A percentile compares a stretch with the other conserved stretches of the same genome.
These are phyloP conservation scores for Nesometra sesokonis DNA, from an alignment of 35 echinoderm and acorn worm genomes.

Conservation along the genomic window DNA sequence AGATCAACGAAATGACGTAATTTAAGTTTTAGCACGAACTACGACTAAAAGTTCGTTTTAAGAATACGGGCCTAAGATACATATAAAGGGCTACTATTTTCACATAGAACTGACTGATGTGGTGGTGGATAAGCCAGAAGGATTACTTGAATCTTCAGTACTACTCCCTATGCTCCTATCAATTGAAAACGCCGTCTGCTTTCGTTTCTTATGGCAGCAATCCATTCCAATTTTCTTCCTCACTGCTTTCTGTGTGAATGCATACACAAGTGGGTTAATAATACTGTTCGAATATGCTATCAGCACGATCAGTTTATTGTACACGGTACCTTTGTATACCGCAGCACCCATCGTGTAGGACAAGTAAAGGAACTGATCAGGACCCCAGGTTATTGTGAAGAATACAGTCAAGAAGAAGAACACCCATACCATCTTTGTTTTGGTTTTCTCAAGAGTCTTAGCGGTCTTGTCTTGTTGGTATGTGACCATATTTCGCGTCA, in stretches of 20 bases:
- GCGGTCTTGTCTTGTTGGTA: neutral
- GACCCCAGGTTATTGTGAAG: neutral
- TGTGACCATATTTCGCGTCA: neutral
- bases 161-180: neutral
- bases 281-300: neutral
- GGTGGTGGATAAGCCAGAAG: no score
- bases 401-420: neutral
- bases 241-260: neutral
- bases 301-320: neutral
- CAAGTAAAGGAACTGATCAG: neutral
- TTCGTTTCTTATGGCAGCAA: neutral
- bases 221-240: neutral
- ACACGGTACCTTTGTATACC: neutral
- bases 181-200: neutral
- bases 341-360: neutral
- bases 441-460: neutral
- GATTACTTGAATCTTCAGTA: neutral
- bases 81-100: no score
- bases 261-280: neutral
- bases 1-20: no score
- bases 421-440: neutral
- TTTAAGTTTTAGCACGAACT: no score
- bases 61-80: no score
- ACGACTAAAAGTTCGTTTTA: no score
- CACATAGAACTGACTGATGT: no score